Percentiles rank a stretch among this genome's conserved stretches.
phyloP scores from a whole-genome alignment of 2,797 vertebrate genomes.

The Tiaroga cobitis region DNA sequence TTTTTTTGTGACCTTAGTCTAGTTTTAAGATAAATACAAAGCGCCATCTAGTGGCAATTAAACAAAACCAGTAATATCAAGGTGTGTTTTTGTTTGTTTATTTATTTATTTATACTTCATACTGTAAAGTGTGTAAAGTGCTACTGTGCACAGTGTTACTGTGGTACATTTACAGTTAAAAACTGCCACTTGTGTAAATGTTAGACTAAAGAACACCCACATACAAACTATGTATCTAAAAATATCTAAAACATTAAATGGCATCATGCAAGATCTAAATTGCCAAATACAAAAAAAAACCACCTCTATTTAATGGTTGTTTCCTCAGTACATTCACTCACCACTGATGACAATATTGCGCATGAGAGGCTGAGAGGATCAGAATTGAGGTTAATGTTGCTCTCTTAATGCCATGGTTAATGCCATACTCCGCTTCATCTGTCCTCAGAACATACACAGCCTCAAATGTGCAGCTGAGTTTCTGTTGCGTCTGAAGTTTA shows the following conservation, averaged over 20 bases:
- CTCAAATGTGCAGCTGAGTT: conserved; percentile 34
- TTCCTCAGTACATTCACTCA: neutral
- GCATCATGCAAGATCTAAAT: neutral
- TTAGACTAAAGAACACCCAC: neutral
- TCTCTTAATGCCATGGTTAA: neutral
- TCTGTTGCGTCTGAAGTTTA: conserved; percentile 40
- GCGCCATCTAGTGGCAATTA: conserved; percentile 17
- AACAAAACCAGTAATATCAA: neutral
- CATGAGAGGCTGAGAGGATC: neutral
- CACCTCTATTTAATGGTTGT: neutral
- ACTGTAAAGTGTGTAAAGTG: neutral
- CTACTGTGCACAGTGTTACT: neutral
- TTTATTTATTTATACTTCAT: neutral
- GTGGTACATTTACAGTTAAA: neutral
- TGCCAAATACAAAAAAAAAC: neutral
- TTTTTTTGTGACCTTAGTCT: neutral
- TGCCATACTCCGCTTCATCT: neutral
- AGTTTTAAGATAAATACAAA: neutral
- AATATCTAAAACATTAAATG: neutral
- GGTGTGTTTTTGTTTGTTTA: neutral
- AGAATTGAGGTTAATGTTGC: conserved; percentile 27
- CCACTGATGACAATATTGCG: neutral
- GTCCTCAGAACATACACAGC: conserved; percentile 29
- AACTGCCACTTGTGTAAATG: neutral
- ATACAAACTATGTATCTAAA: neutral